phyloP scores from a whole-genome alignment of 2,113 vertebrate genomes.

The Carollia perspicillata region DNA sequence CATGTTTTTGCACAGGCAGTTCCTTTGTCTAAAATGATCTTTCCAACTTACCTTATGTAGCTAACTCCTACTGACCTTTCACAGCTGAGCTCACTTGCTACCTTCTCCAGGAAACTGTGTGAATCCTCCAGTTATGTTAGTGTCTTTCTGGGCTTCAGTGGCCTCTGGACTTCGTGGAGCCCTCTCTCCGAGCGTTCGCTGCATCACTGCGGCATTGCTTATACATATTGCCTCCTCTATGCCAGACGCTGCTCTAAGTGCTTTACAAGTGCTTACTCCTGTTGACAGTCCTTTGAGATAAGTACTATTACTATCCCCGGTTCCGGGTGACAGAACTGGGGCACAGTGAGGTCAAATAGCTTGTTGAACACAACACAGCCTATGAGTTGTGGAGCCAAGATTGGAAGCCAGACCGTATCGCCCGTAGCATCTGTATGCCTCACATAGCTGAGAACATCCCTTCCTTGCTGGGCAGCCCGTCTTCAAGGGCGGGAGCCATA shows the following conservation, averaged over 20 bases:
- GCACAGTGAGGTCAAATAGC: not conserved
- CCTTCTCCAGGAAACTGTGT: not conserved
- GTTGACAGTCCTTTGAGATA: not conserved
- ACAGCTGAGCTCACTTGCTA: not conserved
- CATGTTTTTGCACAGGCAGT: not conserved
- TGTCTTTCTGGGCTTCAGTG: not conserved
- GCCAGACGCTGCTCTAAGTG: not conserved
- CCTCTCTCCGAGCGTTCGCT: not conserved
- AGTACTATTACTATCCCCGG: not conserved
- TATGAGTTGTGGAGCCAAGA: not conserved
- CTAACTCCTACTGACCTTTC: not conserved
- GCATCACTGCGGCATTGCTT: not conserved
- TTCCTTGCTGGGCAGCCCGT: not conserved
- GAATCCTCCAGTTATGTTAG: not conserved
- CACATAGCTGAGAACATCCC: not conserved
- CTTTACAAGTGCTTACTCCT: not conserved
- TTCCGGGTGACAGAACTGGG: not conserved
- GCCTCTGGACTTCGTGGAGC: not conserved
- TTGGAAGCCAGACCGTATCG: not conserved
- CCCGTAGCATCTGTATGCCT: not conserved
- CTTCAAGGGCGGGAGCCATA: not conserved
- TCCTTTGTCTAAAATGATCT: not conserved
- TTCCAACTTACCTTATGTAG: not conserved
- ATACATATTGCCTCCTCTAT: not conserved
- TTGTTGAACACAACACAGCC: not conserved